Conservation (phyloP, 2,113 vertebrate species). For the Sakesphorus luctuosus region DNA sequence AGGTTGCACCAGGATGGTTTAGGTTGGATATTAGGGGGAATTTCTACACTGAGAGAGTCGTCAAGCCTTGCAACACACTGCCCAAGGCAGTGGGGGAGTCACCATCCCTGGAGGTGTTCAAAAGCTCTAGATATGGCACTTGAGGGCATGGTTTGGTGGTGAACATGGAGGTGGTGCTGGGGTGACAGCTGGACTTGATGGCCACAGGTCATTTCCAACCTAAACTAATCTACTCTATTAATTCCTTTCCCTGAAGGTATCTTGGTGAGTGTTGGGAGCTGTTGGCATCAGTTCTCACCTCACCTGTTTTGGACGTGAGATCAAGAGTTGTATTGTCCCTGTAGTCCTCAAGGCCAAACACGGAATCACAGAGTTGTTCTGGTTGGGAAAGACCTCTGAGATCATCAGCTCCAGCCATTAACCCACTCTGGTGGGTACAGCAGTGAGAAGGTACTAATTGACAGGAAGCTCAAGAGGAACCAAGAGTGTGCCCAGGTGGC, state of each 20-base stretch:
- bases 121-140: background rate
- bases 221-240: background rate
- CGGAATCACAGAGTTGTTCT: accelerated
- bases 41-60: background rate
- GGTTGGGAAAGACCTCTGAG: background rate
- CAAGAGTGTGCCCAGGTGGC: too few species aligned
- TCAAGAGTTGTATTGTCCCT: accelerated
- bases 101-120: background rate
- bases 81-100: background rate
- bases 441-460: background rate
- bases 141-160: background rate
- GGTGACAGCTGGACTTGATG: background rate
- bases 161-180: accelerated
- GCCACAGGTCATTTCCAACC: background rate
- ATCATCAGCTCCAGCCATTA: background rate
- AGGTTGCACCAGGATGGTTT: background rate
- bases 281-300: background rate
- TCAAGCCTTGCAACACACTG: background rate
- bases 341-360: background rate
- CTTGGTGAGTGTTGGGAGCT: accelerated
- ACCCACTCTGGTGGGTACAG: background rate
- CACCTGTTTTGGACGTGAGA: accelerated
- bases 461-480: too few species aligned
- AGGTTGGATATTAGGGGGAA: background rate
- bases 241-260: background rate